phyloP scores from a whole-genome alignment of 2,888 invertebrate species.

The Mythimna pallens region DNA sequence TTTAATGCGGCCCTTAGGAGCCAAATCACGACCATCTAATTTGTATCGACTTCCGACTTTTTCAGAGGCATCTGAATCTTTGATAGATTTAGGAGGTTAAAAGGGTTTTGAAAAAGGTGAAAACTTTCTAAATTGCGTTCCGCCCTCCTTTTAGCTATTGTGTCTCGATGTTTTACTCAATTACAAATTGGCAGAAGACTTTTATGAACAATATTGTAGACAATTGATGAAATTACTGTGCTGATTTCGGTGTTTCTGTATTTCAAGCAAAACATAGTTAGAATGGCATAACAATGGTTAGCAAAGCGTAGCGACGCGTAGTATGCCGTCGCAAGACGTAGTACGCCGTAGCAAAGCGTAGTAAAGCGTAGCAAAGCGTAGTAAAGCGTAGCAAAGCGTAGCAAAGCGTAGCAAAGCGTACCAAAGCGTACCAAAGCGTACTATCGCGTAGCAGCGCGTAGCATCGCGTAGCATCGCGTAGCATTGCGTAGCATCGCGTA shows the following conservation, averaged over 20 bases:
- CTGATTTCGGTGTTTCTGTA: background rate
- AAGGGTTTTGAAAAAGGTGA: conserved; percentile 65
- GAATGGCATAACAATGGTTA: background rate
- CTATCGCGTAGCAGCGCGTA: background rate
- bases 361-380: background rate
- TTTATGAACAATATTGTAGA: conserved; percentile 30
- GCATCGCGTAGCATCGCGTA: background rate
- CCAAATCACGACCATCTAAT: conserved; percentile 50
- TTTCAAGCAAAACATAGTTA: too few relatives aligned
- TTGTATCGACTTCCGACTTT: conserved; percentile 59
- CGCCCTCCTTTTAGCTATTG: conserved; percentile 66
- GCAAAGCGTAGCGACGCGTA: background rate
- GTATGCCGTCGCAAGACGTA: background rate
- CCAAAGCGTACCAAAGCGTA: background rate
- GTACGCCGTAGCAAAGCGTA: background rate
- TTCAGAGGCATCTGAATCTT: conserved; percentile 57
- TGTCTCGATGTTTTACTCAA: conserved; percentile 70
- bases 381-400: background rate
- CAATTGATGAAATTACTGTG: conserved; percentile 39
- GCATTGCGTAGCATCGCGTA: too few relatives aligned
- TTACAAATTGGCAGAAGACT: conserved; percentile 59
- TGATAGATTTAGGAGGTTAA: conserved; percentile 63
- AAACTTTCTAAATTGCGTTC: conserved; percentile 73
- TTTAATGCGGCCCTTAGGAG: conserved; percentile 39
- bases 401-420: background rate